Conservation (phyloP, 2,113 vertebrate genomes). For the Salvator merianae region DNA sequence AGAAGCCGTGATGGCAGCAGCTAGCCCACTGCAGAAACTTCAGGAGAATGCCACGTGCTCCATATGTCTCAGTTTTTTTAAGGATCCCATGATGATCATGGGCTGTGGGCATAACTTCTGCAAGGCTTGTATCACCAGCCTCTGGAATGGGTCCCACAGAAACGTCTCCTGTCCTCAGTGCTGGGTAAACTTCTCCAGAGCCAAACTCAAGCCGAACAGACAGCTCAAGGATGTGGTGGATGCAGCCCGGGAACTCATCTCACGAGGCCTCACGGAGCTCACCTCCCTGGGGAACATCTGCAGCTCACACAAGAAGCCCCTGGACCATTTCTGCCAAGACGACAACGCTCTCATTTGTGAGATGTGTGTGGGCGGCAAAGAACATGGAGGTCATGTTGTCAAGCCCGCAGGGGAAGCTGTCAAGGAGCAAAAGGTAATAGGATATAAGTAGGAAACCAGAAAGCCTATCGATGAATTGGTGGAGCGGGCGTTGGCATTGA, state of each 20-base stretch:
- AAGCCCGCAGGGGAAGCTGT: conserved; percentile 48
- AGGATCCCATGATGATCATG: background rate
- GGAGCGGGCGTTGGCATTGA: background rate
- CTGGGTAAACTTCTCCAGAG: conserved; percentile 64
- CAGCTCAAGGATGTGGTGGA: conserved; percentile 57
- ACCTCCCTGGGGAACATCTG: conserved; percentile 23
- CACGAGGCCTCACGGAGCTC: background rate
- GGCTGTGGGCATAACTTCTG: conserved; percentile 52
- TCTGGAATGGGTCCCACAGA: conserved; percentile 46
- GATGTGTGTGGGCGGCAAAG: conserved; percentile 26
- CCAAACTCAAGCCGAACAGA: conserved; percentile 54
- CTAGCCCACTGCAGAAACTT: background rate
- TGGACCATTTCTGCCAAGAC: conserved; percentile 64
- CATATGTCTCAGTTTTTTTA: background rate
- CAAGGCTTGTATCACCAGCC: conserved; percentile 56
- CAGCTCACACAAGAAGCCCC: conserved; percentile 43
- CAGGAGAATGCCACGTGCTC: background rate
- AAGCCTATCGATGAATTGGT: too few species aligned
- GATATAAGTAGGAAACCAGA: too few species aligned
- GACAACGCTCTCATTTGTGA: conserved; percentile 58
- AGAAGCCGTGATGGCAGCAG: background rate
- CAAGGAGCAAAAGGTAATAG: conserved; percentile 51
- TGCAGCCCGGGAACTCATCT: conserved; percentile 31
- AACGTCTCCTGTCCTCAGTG: conserved; percentile 63
- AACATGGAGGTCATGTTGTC: conserved; percentile 49